Evolutionary conservation across 1,140 invertebrate genomes (phyloP), one percentile per base, ranked within the genome.

Genomic region (Pygmarrhopalites habei): DNA sequence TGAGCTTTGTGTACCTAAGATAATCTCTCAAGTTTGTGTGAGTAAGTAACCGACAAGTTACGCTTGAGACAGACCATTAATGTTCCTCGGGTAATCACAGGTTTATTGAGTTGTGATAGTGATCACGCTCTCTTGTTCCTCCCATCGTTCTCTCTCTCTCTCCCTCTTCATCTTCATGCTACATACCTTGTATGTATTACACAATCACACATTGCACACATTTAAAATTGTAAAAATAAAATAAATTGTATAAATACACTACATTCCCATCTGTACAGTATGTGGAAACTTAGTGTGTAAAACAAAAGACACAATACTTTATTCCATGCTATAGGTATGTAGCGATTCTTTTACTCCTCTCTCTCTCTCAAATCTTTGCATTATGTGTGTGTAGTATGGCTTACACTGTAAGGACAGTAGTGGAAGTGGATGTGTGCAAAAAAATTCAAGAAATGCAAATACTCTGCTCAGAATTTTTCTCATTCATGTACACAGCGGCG

Each of bases 21-120:
- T 46, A 46, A 46, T 46, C 44, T 46, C 49, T 32, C 30, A 53
- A 25, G 30, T 60, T 28, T 35, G 47, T 60, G 47, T 35, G 43
- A 55, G 52, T 55, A 51, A 44, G 39, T 46, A 62, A 62, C 51
- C 51, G 60, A 62, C 51, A 62, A 62, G 60, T 60, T 60, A 60
- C 58, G 58, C 43, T 60, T 60, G 58, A 60, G 49, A n/a, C 46
- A 52, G 32, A 52, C 47, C 58, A 60, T 60, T 60, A 60, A 60
- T 52, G 58, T 60, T 52, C 28, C 32, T 60, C 58, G 25, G 58
- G 58, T 60, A 60, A 62, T 56, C 60, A 62, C 46, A 62, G 35
- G 60, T 55, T n/a, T 62, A 55, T 62, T 62, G 52, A 62, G 52
- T 62, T 62, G 39, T 62, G 60, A 62, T 62, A 62, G 60, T 62